Evolutionary conservation across 1,140 invertebrate genomes (phyloP).

Genomic region (Drosophila jambulina): DNA sequence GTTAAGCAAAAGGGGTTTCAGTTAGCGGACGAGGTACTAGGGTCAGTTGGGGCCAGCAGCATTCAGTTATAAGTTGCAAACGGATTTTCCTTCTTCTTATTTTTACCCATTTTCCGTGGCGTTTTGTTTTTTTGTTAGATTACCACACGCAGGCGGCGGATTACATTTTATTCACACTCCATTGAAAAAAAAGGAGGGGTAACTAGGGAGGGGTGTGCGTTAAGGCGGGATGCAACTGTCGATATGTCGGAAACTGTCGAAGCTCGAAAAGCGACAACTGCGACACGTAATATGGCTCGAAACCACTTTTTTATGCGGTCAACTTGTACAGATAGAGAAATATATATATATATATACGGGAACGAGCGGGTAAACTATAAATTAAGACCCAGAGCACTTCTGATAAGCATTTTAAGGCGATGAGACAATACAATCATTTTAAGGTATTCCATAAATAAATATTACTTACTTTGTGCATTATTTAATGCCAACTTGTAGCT

Average conservation of each 20-base stretch:
- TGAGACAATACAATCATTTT: not conserved
- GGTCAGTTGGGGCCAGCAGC: conserved; percentile 41
- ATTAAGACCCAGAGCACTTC: not conserved
- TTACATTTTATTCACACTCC: conserved; percentile 71
- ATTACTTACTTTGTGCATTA: not conserved
- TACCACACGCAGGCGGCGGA: conserved; percentile 63
- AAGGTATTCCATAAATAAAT: not conserved
- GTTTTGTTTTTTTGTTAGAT: conserved; percentile 34
- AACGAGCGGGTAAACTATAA: not conserved
- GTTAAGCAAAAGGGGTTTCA: conserved; percentile 1
- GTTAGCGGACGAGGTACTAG: not conserved
- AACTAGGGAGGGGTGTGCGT: not conserved
- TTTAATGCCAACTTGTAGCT: no score
- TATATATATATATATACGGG: not conserved
- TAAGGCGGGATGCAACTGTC: conserved; percentile 54
- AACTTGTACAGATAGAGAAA: conserved; percentile 20
- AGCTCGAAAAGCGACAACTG: conserved; percentile 47
- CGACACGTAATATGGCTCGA: conserved; percentile 66
- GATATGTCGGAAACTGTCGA: conserved; percentile 77
- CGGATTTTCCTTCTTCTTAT: conserved; percentile 24
- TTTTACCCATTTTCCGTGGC: conserved; percentile 27
- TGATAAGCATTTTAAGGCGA: not conserved
- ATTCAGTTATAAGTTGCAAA: conserved; percentile 36
- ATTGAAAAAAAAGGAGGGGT: not conserved
- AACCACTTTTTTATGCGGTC: conserved; percentile 36